phyloP scores from a whole-genome alignment of 2,113 vertebrate genomes.

The Pyxicephalus adspersus region DNA sequence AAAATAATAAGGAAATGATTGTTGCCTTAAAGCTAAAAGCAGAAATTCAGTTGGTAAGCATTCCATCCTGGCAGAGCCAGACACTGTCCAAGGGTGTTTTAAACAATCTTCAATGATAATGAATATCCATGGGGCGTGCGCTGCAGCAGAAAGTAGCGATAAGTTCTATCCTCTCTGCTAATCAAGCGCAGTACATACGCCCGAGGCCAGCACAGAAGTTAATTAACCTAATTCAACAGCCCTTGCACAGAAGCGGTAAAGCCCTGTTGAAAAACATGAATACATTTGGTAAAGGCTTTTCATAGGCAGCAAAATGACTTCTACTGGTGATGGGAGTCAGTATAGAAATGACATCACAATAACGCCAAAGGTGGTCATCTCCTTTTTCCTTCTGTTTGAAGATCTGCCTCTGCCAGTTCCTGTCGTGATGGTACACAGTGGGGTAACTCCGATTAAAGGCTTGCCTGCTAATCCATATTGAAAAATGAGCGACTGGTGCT shows the following conservation, averaged over 20 bases:
- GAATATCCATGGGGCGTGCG: slow-evolving; percentile 57
- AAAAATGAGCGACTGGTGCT: too few species aligned
- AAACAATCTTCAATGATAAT: slow-evolving; percentile 60
- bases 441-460: too few species aligned
- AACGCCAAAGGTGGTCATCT: neutral
- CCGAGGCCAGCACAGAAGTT: slow-evolving; percentile 50
- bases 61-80: slow-evolving; percentile 60
- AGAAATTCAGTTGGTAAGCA: slow-evolving; percentile 41
- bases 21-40: neutral
- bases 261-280: slow-evolving; percentile 4
- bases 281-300: neutral
- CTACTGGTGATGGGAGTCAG: too few species aligned
- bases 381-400: too few species aligned
- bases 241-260: slow-evolving; percentile 52
- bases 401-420: too few species aligned
- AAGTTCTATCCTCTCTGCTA: slow-evolving; percentile 56
- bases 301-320: neutral
- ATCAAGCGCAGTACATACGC: slow-evolving; percentile 50
- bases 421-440: too few species aligned
- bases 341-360: neutral
- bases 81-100: slow-evolving; percentile 56
- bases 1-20: neutral
- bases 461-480: too few species aligned
- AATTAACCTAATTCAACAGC: slow-evolving; percentile 49
- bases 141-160: slow-evolving; percentile 50